phyloP scores from a whole-genome alignment of 2,113 vertebrate species.

The Notiomystis cincta region DNA sequence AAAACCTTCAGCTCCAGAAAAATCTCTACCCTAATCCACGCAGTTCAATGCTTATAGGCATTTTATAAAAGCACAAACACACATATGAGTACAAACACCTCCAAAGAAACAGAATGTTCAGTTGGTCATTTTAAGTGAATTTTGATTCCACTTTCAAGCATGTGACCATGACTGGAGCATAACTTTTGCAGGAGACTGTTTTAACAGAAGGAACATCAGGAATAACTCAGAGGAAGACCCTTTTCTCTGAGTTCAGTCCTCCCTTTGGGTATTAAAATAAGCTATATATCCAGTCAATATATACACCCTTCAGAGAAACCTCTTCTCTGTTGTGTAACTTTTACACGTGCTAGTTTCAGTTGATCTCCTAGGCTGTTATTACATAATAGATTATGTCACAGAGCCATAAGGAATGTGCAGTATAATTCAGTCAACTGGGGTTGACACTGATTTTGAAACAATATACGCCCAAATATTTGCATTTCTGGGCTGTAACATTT shows the following conservation, averaged over 20 bases:
- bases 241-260: slow-evolving; percentile 6
- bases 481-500: slow-evolving; percentile 10
- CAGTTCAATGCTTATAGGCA: slow-evolving; percentile 18
- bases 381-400: background rate
- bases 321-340: background rate
- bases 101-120: slow-evolving; percentile 22
- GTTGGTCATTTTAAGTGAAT: slow-evolving; percentile 34
- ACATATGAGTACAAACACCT: background rate
- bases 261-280: slow-evolving; percentile 3
- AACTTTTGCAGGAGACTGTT: background rate
- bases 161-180: background rate
- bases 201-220: background rate
- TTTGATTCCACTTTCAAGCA: background rate
- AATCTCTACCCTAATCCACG: slow-evolving; percentile 5
- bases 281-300: background rate
- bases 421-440: slow-evolving; percentile 39
- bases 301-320: background rate
- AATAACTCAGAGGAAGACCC: slow-evolving; percentile 11
- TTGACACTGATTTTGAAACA: slow-evolving; percentile 20
- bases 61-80: slow-evolving; percentile 40
- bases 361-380: slow-evolving; percentile 45
- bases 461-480: background rate
- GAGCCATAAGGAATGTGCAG: slow-evolving; percentile 55
- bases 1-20: background rate
- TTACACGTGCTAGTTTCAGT: slow-evolving; percentile 17